Evolutionary conservation across 2,888 invertebrate genomes (phyloP).

Genomic region (Pemphredon lugubris): DNA sequence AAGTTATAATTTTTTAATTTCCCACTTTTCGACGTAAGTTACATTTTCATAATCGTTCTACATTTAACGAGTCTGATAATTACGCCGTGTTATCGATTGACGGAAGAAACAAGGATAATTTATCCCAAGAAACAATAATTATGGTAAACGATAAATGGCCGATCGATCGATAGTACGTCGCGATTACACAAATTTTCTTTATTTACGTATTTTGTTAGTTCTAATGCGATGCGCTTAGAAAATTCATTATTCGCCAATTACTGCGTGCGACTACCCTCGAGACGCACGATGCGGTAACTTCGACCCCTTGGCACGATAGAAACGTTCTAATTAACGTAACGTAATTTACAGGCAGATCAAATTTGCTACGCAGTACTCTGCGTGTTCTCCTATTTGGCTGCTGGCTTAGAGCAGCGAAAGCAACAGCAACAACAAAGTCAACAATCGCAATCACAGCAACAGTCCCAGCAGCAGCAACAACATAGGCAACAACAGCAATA

Average conservation of each 20-base stretch:
- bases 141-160: no score
- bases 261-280: no score
- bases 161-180: no score
- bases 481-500: slow-evolving; percentile 71
- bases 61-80: background rate
- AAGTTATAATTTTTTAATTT: slow-evolving; percentile 66
- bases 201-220: no score
- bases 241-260: no score
- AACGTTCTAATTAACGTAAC: background rate
- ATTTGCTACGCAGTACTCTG: slow-evolving; percentile 99
- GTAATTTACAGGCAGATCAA: slow-evolving; percentile 92
- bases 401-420: slow-evolving; percentile 89
- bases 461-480: slow-evolving; percentile 80
- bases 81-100: background rate
- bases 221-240: no score
- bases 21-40: slow-evolving; percentile 66
- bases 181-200: no score
- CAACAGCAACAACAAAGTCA: slow-evolving; percentile 68
- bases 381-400: slow-evolving; percentile 99
- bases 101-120: no score
- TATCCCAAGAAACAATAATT: no score
- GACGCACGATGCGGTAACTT: no score
- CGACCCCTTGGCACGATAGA: background rate
- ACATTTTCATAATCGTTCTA: slow-evolving; percentile 20
- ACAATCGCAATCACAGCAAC: slow-evolving; percentile 69